phyloP scores from a whole-genome alignment of 2,797 vertebrate species.

The Falco berigora region DNA sequence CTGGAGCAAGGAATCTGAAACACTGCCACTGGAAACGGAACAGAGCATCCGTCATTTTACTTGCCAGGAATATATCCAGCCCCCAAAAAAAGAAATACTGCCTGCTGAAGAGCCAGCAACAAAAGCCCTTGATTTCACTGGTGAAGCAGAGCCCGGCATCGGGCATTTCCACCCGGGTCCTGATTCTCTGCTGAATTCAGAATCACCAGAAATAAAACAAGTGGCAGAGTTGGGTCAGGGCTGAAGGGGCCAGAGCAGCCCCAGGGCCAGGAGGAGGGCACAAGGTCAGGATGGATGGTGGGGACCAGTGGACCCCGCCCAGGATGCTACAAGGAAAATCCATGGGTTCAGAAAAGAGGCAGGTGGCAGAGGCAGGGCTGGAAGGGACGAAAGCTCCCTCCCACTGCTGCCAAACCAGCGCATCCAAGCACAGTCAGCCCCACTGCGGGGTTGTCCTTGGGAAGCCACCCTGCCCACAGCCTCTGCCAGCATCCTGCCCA shows the following conservation, averaged over 20 bases:
- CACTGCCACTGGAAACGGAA: constrained; percentile 61
- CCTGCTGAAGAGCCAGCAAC: constrained; percentile 68
- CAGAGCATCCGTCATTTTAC: constrained; percentile 74
- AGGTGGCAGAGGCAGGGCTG: neutral
- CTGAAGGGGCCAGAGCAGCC: neutral
- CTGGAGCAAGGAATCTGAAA: constrained; percentile 67
- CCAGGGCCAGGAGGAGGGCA: fast-evolving
- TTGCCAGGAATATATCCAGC: constrained; percentile 77
- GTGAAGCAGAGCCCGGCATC: constrained; percentile 45
- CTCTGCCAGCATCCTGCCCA: neutral
- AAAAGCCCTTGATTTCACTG: constrained; percentile 64
- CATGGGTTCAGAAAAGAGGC: neutral
- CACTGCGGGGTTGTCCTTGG: fast-evolving
- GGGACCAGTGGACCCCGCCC: neutral
- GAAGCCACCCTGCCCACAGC: neutral
- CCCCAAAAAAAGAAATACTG: constrained; percentile 73
- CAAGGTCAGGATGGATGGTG: neutral
- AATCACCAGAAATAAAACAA: neutral
- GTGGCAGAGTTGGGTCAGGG: neutral
- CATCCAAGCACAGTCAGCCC: neutral
- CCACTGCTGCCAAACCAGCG: neutral
- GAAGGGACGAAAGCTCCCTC: neutral
- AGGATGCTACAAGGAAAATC: neutral
- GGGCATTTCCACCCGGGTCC: constrained; percentile 59
- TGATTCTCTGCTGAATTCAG: neutral